phyloP scores from a whole-genome alignment of 2,888 invertebrate species.

The Hetaerina titia region DNA sequence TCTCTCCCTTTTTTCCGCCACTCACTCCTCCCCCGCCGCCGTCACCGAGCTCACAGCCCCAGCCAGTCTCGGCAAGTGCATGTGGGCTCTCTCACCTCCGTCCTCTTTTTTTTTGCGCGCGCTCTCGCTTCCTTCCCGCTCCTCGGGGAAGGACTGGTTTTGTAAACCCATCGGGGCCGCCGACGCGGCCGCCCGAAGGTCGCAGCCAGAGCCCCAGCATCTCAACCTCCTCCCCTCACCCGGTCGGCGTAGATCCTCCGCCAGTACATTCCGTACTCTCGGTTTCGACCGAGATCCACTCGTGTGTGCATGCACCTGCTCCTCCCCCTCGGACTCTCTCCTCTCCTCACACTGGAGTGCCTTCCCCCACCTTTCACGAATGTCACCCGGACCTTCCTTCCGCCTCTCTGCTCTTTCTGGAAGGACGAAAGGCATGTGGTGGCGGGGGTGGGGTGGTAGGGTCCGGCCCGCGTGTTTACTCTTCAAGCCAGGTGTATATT shows the following conservation, averaged over 20 bases:
- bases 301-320: background rate
- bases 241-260: background rate
- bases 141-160: background rate
- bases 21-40: background rate
- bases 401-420: background rate
- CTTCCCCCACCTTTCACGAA: background rate
- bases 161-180: background rate
- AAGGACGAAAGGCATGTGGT: background rate
- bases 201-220: background rate
- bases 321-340: background rate
- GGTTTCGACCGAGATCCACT: background rate
- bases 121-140: background rate
- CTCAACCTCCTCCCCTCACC: background rate
- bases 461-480: background rate
- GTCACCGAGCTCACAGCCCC: background rate
- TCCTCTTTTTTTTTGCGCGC: background rate
- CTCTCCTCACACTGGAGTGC: background rate
- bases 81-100: background rate
- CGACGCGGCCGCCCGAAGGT: background rate
- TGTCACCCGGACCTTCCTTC: background rate
- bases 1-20: background rate
- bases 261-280: background rate
- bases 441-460: background rate
- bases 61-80: background rate
- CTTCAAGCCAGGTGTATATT: background rate